phyloP scores from a whole-genome alignment of 2,113 vertebrate species.

The Pampusana beccarii region DNA sequence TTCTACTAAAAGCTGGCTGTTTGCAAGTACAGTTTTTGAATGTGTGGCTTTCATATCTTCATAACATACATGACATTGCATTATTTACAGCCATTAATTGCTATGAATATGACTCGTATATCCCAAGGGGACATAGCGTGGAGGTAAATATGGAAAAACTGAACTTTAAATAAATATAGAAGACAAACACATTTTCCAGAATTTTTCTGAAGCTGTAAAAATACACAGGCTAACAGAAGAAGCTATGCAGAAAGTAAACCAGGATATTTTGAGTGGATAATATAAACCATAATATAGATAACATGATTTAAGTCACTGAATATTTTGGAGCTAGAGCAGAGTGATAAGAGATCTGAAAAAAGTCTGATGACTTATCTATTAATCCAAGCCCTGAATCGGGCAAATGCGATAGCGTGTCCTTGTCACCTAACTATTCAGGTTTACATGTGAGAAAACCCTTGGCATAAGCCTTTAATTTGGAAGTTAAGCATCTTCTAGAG shows the following conservation, averaged over 20 bases:
- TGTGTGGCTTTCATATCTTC: accelerated
- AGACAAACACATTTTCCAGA: not conserved
- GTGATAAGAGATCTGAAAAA: not conserved
- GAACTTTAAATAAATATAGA: not conserved
- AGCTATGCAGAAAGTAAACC: not conserved
- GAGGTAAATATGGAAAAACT: not conserved
- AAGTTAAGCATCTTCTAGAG: not conserved
- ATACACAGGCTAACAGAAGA: not conserved
- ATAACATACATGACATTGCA: not conserved
- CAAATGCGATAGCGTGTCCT: not conserved
- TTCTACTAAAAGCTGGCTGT: not conserved
- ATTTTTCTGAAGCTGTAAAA: not conserved
- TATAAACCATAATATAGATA: accelerated
- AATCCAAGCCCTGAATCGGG: not conserved
- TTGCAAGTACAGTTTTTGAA: not conserved
- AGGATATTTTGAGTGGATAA: not conserved
- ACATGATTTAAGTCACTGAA: not conserved
- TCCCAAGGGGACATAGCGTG: not conserved
- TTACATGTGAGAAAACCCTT: not conserved
- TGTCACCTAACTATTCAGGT: not conserved
- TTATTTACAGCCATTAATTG: not conserved
- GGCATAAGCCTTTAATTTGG: not conserved
- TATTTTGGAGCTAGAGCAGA: not conserved
- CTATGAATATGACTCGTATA: not conserved
- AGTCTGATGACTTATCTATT: not conserved